Base-by-base conservation (phyloP, 1,140 invertebrate species). In the Dendrolimus punctatus region DNA sequence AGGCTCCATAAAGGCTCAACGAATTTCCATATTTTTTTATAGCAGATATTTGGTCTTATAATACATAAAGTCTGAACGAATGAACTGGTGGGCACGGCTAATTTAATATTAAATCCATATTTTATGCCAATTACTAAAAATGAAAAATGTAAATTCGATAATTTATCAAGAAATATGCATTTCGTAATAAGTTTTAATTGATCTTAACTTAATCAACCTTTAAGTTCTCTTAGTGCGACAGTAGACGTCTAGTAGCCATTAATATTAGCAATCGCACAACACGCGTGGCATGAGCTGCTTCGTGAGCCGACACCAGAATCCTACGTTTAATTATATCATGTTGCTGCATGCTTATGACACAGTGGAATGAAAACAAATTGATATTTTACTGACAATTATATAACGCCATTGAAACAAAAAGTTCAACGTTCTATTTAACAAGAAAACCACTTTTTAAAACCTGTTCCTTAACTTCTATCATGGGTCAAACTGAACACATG, bases 401-500 rank as follows among this genome's bases (percentile, higher is more conserved):
- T 71, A 77, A 81, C 58, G 51, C 40, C 60, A 58, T 72, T 68
- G 73, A 64, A 66, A 62, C 70, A 77, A 77, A 75, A 80, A 80
- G 79, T 82, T 82, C 79, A 83, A 75, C 72, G 74, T 69, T 67
- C 77, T 72, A 76, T 79, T 79, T 80, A 62, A 75, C 75, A 76
- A 64, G 73, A 73, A 76, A 80, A 80, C 80, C 71, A 79, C 77
- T 76, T 79, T 77, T 83, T 69, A 77, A 80, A 83, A 80, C 80
- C 71, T 67, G 80, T 83, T 76, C 66, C 55, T 70, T 72, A 66
- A 76, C 68, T 73, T 58, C 68, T 46, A 68, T 71, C 58, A 75
- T 79, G 73, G 58, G 62, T 70, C 70, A 68, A 64, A 58, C 64
- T 53, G 62, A 66, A 76, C 71, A 70, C 60, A 23, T 23, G 23